phyloP scores from a whole-genome alignment of 2,797 vertebrate species.

The Schizopygopsis malacanthus region DNA sequence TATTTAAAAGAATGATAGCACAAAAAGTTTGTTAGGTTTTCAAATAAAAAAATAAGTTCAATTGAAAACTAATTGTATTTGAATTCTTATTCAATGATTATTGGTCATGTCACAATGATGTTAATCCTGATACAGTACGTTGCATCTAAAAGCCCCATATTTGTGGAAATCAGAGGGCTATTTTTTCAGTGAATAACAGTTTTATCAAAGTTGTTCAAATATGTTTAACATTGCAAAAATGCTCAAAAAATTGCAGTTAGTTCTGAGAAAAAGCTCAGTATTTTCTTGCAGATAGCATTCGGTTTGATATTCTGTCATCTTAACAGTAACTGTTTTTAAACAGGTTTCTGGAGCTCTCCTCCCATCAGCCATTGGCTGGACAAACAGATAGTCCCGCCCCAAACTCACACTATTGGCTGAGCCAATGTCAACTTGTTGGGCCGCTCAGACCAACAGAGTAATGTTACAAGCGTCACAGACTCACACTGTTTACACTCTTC shows the following conservation, averaged over 20 bases:
- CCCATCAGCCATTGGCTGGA: not conserved
- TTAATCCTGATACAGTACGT: not conserved
- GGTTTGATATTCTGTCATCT: not conserved
- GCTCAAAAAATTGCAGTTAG: not conserved
- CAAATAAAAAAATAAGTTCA: not conserved
- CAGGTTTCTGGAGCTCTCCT: not conserved
- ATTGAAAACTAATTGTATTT: not conserved
- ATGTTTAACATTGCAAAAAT: not conserved
- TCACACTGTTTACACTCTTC: slow-evolving; percentile 15
- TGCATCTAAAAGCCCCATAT: not conserved
- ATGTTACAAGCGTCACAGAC: slow-evolving; percentile 5
- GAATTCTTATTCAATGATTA: not conserved
- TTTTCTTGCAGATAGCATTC: not conserved
- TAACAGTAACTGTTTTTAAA: not conserved
- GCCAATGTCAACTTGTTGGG: not conserved
- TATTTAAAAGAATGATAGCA: not conserved
- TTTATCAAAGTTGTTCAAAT: not conserved
- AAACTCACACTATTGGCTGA: not conserved
- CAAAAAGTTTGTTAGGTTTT: not conserved
- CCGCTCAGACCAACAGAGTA: not conserved
- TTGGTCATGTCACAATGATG: not conserved
- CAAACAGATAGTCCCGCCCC: not conserved
- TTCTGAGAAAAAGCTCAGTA: not conserved
- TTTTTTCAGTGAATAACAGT: not conserved
- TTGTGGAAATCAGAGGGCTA: not conserved